Evolutionary conservation across 2,113 vertebrate genomes (phyloP), one percentile per base, ranked within the genome.

Genomic region (Siphamia tubifer): DNA sequence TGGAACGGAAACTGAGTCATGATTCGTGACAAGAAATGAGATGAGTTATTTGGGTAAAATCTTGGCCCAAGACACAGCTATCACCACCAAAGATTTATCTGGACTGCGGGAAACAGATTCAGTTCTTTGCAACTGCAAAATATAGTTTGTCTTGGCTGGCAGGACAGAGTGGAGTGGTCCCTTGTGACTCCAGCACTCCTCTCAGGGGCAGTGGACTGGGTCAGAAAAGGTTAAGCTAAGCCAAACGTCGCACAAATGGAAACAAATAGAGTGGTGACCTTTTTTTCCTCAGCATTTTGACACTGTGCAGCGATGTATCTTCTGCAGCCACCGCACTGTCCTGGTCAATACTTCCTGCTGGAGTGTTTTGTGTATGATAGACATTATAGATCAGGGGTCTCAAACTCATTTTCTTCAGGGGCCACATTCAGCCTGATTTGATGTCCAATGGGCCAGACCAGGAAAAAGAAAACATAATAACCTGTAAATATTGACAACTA

Each of bases 191-290:
- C 15, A 9, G 20, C 13, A 45, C 27, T 55, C 53, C 34, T 81
- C 53, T 71, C 19, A 1, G 31, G 64, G 55, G 38, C 24, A 67
- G 61, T 11, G 30, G 56, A 65, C 8, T 8, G 0, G 62, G 73
- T 78, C 74, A 66, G 49, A 58, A 38, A 72, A 83, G 65, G 64
- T 81, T 71, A 79, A 81, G 20, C 57, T 44, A 21, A 84, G 66
- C 58, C 68, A 68, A 81, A 51, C 8, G 2, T 76, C 64, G 69
- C 63, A 55, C 55, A 74, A 77, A 86, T 79, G 58, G 63, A 83
- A 85, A 85, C 60, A 86, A 87, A 87, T 55, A 39, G 72, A 77
- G n/a, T 4, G 5, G 35, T 67, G 79, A 85, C 73, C 62, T 64
- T n/a, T n/a, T 74, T 84, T 61, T 54, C n/a, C n/a, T 47, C 66